phyloP scores from a whole-genome alignment of 2,888 invertebrate species.

The Autographa pulchrina region DNA sequence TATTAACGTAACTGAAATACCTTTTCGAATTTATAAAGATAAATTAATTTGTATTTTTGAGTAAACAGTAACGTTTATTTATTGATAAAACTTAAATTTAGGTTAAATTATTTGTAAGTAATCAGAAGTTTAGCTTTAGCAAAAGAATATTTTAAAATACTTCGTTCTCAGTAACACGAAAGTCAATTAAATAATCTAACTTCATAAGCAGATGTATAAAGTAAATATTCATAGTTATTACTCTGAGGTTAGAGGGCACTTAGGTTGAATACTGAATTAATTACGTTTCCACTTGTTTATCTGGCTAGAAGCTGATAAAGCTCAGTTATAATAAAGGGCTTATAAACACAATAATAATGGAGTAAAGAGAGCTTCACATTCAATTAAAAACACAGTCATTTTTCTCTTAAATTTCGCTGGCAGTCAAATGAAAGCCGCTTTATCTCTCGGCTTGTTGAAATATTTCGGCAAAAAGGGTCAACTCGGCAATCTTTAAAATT shows the following conservation, averaged over 20 bases:
- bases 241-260: slow-evolving; percentile 3
- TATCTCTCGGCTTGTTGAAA: slow-evolving; percentile 36
- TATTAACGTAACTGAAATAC: too few relatives aligned
- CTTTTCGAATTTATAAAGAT: background rate
- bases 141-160: background rate
- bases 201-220: background rate
- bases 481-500: slow-evolving; percentile 60
- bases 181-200: background rate
- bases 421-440: slow-evolving; percentile 36
- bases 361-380: slow-evolving; percentile 30
- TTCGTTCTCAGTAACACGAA: background rate
- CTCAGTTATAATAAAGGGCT: slow-evolving; percentile 11
- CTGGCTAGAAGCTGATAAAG: slow-evolving; percentile 21
- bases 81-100: background rate
- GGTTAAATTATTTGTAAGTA: background rate
- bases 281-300: slow-evolving; percentile 15
- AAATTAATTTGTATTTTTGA: background rate
- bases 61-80: too few relatives aligned
- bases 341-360: slow-evolving; percentile 39
- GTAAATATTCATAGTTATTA: slow-evolving; percentile 1
- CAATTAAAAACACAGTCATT: slow-evolving; percentile 32
- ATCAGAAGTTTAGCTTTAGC: background rate
- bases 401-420: slow-evolving; percentile 36
- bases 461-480: slow-evolving; percentile 49
- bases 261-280: slow-evolving; percentile 17